Conservation (phyloP, 2,888 invertebrate genomes). For the Geophilus truncorum region DNA sequence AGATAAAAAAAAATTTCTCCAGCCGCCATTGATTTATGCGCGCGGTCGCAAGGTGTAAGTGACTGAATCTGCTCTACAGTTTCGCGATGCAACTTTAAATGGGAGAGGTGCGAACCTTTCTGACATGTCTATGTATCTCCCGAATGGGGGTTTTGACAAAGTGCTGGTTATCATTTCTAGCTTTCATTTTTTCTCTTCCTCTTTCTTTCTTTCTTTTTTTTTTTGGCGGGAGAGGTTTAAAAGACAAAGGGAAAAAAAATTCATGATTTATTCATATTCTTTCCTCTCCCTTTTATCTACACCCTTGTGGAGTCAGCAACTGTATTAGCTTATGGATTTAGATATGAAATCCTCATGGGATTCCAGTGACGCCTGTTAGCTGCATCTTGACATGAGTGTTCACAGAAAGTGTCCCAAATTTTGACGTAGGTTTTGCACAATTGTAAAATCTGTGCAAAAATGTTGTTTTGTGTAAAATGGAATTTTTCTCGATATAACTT, state of each 20-base stretch:
- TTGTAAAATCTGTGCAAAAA: no score
- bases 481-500: no score
- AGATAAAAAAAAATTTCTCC: neutral
- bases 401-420: no score
- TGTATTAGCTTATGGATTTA: neutral
- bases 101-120: neutral
- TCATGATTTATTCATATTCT: neutral
- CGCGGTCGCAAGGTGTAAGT: neutral
- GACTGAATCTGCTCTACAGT: neutral
- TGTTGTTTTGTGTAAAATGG: no score
- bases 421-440: no score
- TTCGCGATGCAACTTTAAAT: conserved; percentile 5
- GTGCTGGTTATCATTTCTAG: neutral
- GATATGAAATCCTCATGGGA: neutral
- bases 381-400: no score
- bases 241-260: neutral
- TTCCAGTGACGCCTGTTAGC: no score
- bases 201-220: neutral
- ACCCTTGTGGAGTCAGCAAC: neutral
- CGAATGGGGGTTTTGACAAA: neutral
- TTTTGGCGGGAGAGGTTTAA: no score
- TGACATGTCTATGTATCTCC: neutral
- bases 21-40: neutral
- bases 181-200: neutral
- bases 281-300: neutral